phyloP scores from a whole-genome alignment of 2,888 invertebrate genomes.

The Agrochola litura region DNA sequence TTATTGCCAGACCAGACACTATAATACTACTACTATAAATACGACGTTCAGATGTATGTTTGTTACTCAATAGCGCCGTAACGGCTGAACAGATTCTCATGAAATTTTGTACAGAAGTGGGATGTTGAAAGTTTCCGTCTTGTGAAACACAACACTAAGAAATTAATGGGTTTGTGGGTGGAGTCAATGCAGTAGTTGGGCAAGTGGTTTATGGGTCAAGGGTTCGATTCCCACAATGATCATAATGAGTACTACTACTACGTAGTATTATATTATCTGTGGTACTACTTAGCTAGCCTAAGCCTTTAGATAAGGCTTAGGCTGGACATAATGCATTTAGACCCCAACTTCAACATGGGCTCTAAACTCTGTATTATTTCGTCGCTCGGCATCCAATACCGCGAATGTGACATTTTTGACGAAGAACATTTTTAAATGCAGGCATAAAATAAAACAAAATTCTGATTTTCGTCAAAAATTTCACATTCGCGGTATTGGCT shows the following conservation, averaged over 20 bases:
- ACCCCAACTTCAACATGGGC: not conserved
- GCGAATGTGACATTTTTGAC: too few species aligned
- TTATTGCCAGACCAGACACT: conserved; percentile 57
- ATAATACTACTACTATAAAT: conserved; percentile 54
- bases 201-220: conserved; percentile 6
- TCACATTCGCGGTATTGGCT: too few species aligned
- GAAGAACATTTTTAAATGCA: too few species aligned
- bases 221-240: not conserved
- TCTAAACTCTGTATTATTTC: not conserved
- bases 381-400: too few species aligned
- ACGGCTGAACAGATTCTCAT: conserved; percentile 39
- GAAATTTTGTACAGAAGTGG: conserved; percentile 39
- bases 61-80: conserved; percentile 54
- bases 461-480: too few species aligned
- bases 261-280: too few species aligned
- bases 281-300: too few species aligned
- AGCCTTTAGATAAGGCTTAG: too few species aligned
- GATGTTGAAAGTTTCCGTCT: conserved; percentile 26
- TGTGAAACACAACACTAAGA: conserved; percentile 12
- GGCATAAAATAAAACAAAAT: too few species aligned
- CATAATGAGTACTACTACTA: not conserved
- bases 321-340: not conserved
- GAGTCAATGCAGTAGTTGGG: not conserved
- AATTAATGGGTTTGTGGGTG: conserved; percentile 13
- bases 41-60: conserved; percentile 31